phyloP scores from a whole-genome alignment of 2,888 invertebrate genomes.

The Quadroppia sp. region DNA sequence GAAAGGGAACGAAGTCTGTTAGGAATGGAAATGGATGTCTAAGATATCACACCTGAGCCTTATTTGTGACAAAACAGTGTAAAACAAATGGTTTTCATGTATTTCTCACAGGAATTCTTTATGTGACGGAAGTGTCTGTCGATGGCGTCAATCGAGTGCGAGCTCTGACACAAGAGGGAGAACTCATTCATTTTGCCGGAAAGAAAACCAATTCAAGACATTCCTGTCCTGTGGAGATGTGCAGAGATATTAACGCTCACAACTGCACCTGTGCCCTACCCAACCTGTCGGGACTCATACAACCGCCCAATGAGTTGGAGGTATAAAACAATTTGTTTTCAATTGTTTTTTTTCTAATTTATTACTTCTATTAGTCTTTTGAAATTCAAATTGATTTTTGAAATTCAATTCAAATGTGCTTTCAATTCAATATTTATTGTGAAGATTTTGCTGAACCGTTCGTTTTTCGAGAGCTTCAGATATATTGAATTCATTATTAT shows the following conservation, averaged over 20 bases:
- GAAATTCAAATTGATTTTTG: background rate
- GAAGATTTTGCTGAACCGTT: background rate
- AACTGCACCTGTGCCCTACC: conserved; percentile 57
- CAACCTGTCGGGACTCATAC: background rate
- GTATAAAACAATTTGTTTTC: background rate
- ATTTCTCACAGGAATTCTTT: conserved; percentile 78
- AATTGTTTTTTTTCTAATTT: background rate
- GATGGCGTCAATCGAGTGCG: conserved; percentile 87
- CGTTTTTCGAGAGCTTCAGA: background rate
- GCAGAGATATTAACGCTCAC: conserved; percentile 55
- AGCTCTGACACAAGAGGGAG: conserved; percentile 86
- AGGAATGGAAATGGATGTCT: too few relatives aligned
- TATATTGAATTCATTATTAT: too few relatives aligned
- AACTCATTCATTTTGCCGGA: conserved; percentile 90
- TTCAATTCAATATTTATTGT: background rate
- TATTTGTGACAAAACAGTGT: too few relatives aligned
- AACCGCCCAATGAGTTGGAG: conserved; percentile 18
- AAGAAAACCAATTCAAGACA: conserved; percentile 85
- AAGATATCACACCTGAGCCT: too few relatives aligned
- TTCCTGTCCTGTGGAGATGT: conserved; percentile 58
- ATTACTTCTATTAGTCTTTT: background rate
- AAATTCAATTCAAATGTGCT: background rate
- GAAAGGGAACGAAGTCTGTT: too few relatives aligned
- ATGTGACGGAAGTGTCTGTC: conserved; percentile 91
- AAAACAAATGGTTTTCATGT: background rate